Base-by-base conservation (phyloP, 2,888 invertebrate species). In the Agrotis puta region DNA sequence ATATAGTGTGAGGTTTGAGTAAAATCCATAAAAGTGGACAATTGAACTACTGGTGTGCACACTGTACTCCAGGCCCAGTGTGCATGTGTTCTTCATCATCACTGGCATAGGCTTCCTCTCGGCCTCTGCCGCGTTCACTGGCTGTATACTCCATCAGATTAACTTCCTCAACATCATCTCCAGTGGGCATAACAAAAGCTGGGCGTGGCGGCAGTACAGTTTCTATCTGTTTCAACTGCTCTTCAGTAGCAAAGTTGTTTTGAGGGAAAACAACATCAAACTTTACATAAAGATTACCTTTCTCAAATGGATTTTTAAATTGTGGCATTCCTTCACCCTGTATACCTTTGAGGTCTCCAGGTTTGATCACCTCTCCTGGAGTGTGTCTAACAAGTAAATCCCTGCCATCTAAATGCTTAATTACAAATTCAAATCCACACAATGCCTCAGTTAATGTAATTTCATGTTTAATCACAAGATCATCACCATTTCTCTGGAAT, bases 241-340 rank as follows among this genome's bases (percentile, higher is more conserved):
- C 97, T 82, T 97, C 97, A 79, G 97, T 96, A 47, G 97, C 97
- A 95, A 98, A 99, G 89, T 98, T 97, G 85, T 97, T 97, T 53
- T 97, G 97, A 54, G 99, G 99, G 94, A 99, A 99, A 75, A 97
- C 97, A 66, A 99, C 97, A 87, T 97, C 97, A 96, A 99, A 99
- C 86, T 98, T 98, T 69, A 99, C 97, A 89, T 98, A 98, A 63
- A 99, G 95, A 92, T 98, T 98, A 66, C 99, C 99, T 90, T 97
- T 98, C 87, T 98, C 98, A 91, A 98, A 98, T 9, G 98, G 98
- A 92, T 98, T 98, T 90, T 98, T 98, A 87, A 97, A 97, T 50
- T 97, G 96, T 1, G 99, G 99, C 99, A 99, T 99, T 27, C 99
- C 99, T 93, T 99, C 98, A 7, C 98, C 98, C 77, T 96, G 95